Conservation (phyloP, 2,113 vertebrate genomes). For the Eleginops maclovinus region DNA sequence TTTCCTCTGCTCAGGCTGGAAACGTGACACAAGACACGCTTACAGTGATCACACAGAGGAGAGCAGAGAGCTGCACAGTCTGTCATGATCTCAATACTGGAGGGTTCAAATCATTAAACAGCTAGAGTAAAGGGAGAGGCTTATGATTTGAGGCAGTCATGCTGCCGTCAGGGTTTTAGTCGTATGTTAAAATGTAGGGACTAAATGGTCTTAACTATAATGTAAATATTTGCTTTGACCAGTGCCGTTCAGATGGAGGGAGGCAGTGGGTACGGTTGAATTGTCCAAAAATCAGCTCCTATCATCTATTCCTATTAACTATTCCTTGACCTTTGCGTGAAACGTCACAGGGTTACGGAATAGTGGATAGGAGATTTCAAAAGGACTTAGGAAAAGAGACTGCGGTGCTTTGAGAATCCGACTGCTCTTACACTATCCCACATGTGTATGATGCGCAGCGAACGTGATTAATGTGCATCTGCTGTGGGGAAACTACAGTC, state of each 20-base stretch:
- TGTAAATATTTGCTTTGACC: conserved; percentile 20
- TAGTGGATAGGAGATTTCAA: too few relatives aligned
- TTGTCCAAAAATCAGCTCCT: too few relatives aligned
- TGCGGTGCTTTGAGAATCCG: too few relatives aligned
- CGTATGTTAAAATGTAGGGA: conserved; percentile 9
- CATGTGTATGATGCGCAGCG: too few relatives aligned
- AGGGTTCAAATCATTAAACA: conserved; percentile 57
- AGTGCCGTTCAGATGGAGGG: neutral
- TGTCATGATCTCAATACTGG: conserved; percentile 44
- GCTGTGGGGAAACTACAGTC: too few relatives aligned
- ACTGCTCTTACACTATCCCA: too few relatives aligned
- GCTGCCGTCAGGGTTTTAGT: conserved; percentile 20
- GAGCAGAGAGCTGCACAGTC: conserved; percentile 42
- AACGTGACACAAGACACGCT: conserved; percentile 62
- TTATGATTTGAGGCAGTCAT: conserved; percentile 7
- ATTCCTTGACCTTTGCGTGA: too few relatives aligned
- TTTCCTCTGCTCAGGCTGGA: conserved; percentile 60
- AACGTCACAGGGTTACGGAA: too few relatives aligned
- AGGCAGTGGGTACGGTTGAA: neutral
- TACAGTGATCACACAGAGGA: conserved; percentile 41
- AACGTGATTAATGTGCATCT: too few relatives aligned
- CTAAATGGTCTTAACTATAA: conserved; percentile 10
- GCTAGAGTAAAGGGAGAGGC: conserved; percentile 1
- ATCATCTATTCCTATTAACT: too few relatives aligned
- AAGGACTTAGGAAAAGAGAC: too few relatives aligned